Evolutionary conservation across 2,888 invertebrate species (phyloP).

Genomic region (Caenorhabditis sp.): DNA sequence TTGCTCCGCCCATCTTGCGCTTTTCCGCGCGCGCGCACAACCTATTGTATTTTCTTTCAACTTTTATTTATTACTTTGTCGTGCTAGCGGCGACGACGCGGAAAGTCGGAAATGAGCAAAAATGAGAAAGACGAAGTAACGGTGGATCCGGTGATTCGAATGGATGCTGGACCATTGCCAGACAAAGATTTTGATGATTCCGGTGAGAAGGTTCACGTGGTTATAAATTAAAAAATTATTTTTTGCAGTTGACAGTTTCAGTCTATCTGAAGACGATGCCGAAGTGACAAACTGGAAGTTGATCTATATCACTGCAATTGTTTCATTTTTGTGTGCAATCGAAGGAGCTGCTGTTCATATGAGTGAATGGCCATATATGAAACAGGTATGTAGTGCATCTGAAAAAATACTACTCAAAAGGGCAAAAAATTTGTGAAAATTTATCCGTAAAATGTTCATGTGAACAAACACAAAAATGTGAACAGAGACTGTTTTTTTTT

Average conservation of each 20-base stretch:
- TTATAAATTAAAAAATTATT: too few relatives aligned
- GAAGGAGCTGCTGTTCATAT: constrained; percentile 40
- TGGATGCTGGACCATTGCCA: too few relatives aligned
- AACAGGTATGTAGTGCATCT: constrained; percentile 7
- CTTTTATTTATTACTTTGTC: too few relatives aligned
- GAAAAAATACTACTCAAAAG: background rate
- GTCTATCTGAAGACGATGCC: constrained; percentile 23
- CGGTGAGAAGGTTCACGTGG: background rate
- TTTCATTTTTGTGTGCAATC: constrained; percentile 38
- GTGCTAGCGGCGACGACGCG: too few relatives aligned
- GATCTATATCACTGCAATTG: constrained; percentile 36
- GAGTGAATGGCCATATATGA: constrained; percentile 43
- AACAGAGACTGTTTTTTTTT: too few relatives aligned
- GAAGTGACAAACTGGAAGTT: constrained; percentile 36
- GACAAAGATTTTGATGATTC: background rate
- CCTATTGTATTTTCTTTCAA: too few relatives aligned
- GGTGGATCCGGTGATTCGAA: too few relatives aligned
- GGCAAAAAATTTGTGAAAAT: background rate
- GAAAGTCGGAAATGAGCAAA: too few relatives aligned
- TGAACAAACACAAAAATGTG: too few relatives aligned
- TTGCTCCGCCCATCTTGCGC: too few relatives aligned
- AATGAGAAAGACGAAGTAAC: too few relatives aligned
- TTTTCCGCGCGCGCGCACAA: too few relatives aligned
- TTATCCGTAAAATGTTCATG: background rate
- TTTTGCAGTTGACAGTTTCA: constrained; percentile 14